Evolutionary conservation across 1,140 invertebrate genomes (phyloP), one percentile per base, ranked within the genome.

Genomic region (Sycobia sp.): DNA sequence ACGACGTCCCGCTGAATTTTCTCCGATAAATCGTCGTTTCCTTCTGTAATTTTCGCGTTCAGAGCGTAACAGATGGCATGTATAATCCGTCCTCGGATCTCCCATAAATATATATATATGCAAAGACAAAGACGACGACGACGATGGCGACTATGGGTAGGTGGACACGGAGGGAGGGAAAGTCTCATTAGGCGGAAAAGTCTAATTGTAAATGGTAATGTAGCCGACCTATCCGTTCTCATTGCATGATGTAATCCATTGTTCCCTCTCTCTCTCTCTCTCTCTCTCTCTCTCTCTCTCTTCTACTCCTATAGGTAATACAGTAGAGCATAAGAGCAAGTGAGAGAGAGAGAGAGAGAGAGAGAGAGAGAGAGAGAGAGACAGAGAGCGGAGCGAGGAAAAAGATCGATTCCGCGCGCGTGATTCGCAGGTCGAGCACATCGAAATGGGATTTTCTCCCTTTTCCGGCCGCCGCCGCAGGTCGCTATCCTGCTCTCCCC

Each of bases 201-300:
- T 62, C 60, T 62, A 62, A 62, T 62, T 62, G 60, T 62, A 62
- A 62, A 62, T 62, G 60, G 60, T 62, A 62, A 62, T 62, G 60
- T 62, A 51, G 55, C 49, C 60, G 49, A 43, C 43, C 41, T 4
- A 11, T 32, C 29, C 29, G 29, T n/a, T n/a, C n/a, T n/a, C n/a
- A n/a, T n/a, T n/a, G n/a, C n/a, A n/a, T n/a, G 41, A 62, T 53
- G 47, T 49, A 53, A 61, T 62, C 59, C 29, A 62, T 62, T 62
- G 59, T 53, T 62, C 49, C n/a, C 22, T 13, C 38, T 41, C 29
- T 18, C 58, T 39, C 11, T 9, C 20, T 23, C 49, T 23, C 11
- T 0, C 32, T 9, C 32, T 7, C 29, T 20, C 29, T 5, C 16
- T 20, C 47, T 50, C 9, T 47, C 14, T 16, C 14, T 16, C 27